Conservation (phyloP, 64 coral and sea anemone genomes). For the Montipora efflorescens region DNA sequence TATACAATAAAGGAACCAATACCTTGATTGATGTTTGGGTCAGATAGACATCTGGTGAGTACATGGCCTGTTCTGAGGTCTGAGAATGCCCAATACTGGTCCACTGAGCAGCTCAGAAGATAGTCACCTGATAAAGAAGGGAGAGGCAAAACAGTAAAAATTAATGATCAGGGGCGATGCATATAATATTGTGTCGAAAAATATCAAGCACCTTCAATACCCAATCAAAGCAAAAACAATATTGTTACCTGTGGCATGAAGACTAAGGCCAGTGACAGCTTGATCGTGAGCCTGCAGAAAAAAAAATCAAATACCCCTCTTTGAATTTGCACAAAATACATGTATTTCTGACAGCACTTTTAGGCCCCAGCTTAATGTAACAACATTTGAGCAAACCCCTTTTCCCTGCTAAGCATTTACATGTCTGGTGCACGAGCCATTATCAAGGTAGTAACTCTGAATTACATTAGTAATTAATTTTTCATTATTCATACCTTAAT, state of each 20-base stretch:
- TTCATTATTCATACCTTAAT: constrained; percentile 71
- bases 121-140: constrained; percentile 78
- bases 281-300: constrained; percentile 87
- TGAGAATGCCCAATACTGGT: constrained; percentile 99
- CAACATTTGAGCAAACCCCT: too few relatives aligned
- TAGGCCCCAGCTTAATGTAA: too few relatives aligned
- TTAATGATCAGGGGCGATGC: background rate
- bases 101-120: constrained; percentile 91
- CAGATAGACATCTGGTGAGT: constrained; percentile 94
- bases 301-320: background rate
- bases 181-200: too few relatives aligned
- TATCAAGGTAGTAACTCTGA: too few relatives aligned
- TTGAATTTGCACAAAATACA: too few relatives aligned
- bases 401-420: too few relatives aligned
- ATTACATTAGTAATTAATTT: background rate
- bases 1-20: background rate
- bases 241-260: constrained; percentile 91
- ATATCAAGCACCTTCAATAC: background rate
- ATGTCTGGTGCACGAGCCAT: too few relatives aligned
- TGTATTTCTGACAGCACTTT: too few relatives aligned
- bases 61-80: constrained; percentile 94
- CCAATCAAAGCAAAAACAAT: background rate
- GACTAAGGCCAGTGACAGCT: constrained; percentile 93
- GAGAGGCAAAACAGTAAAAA: background rate
- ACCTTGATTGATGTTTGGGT: constrained; percentile 94